phyloP scores from a whole-genome alignment of 2,113 vertebrate genomes.

The Xenopus laevis region DNA sequence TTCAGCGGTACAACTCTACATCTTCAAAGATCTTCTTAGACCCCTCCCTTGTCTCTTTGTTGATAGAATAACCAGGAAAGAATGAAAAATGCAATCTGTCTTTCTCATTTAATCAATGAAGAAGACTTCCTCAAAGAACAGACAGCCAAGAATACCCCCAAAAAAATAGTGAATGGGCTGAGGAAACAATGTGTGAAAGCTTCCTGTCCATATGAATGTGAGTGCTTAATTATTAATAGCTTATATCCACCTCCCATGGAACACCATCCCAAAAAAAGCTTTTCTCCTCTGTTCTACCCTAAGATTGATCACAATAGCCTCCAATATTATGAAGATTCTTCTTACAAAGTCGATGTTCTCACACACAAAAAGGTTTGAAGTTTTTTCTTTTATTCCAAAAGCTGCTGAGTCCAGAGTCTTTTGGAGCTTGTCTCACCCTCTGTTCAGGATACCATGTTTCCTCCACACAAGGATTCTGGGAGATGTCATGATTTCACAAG shows the following conservation, averaged over 20 bases:
- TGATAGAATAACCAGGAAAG: not conserved
- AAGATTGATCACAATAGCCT: conserved; percentile 25
- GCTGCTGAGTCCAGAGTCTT: conserved; percentile 5
- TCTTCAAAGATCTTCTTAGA: not conserved
- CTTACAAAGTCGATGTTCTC: conserved; percentile 23
- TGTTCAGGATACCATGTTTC: too few species aligned
- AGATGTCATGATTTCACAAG: too few species aligned
- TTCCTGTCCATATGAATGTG: conserved; percentile 37
- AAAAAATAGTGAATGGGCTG: conserved; percentile 24
- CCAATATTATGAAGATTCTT: conserved; percentile 18
- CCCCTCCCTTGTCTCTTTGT: not conserved
- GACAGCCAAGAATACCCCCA: conserved; percentile 4
- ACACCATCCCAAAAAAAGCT: not conserved
- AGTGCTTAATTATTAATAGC: conserved; percentile 41
- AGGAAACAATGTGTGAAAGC: conserved; percentile 35
- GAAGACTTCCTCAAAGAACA: conserved; percentile 28
- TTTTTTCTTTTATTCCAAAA: conserved; percentile 4
- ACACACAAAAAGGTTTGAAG: conserved; percentile 13
- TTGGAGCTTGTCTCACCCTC: too few species aligned
- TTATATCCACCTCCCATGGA: conserved; percentile 5
- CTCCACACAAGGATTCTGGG: too few species aligned
- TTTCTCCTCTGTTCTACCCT: not conserved
- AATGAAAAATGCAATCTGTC: conserved; percentile 17
- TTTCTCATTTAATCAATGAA: conserved; percentile 6
- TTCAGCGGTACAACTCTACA: not conserved